Evolutionary conservation across 2,797 vertebrate genomes (phyloP).

Genomic region (Potorous gilbertii): DNA sequence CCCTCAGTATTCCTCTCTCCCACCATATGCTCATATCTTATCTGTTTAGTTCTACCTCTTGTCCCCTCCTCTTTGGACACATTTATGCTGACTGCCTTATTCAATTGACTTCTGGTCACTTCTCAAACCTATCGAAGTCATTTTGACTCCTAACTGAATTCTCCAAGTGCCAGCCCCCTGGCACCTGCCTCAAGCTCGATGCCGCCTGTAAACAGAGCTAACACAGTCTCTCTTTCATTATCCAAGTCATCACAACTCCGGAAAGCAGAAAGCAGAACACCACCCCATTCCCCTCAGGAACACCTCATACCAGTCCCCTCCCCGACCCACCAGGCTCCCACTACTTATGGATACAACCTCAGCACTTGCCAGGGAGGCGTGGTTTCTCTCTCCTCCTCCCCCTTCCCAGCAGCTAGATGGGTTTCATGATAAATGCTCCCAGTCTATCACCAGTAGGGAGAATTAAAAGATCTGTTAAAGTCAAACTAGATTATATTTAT

Average conservation of each 20-base stretch:
- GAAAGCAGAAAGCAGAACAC: not conserved
- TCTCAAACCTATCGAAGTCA: conserved; percentile 49
- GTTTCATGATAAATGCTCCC: not conserved
- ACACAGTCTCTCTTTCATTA: not conserved
- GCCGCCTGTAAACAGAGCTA: not conserved
- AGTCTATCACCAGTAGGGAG: not conserved
- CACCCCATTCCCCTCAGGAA: not conserved
- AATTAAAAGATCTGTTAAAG: conserved; percentile 1
- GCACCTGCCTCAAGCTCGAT: not conserved
- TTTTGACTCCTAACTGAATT: conserved; percentile 51
- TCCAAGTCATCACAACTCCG: not conserved
- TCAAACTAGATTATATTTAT: not conserved
- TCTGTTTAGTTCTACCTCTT: not conserved
- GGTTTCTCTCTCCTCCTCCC: not conserved
- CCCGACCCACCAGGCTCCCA: not conserved
- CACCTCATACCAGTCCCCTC: not conserved
- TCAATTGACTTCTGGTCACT: not conserved
- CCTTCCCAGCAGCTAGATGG: not conserved
- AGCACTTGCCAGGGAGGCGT: not conserved
- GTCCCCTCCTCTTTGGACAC: not conserved
- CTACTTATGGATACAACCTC: not conserved
- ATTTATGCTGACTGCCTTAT: not conserved
- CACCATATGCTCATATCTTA: not conserved
- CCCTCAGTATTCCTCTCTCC: not conserved
- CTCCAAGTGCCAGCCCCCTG: not conserved